Conservation (phyloP, 2,797 vertebrate genomes). For the Microctenopoma stevenorrisi region DNA sequence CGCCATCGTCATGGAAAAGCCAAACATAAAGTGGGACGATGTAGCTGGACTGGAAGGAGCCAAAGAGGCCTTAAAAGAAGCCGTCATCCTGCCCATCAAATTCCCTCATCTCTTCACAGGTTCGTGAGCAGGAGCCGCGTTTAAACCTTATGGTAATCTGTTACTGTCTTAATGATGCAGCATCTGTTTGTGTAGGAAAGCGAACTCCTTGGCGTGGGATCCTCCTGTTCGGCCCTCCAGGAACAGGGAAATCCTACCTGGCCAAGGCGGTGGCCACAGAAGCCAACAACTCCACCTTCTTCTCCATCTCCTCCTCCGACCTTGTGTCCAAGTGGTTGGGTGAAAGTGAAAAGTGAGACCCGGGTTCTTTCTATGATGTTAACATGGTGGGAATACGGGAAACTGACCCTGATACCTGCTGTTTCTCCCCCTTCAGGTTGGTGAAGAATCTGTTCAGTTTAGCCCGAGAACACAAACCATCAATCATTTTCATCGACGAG, state of each 20-base stretch:
- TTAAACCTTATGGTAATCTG: not conserved
- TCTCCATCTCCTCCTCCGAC: conserved; percentile 94
- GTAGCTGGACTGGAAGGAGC: conserved; percentile 95
- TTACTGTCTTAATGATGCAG: not conserved
- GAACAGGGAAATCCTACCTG: conserved; percentile 96
- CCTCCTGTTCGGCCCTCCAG: conserved; percentile 94
- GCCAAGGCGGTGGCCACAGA: conserved; percentile 97
- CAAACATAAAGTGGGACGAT: conserved; percentile 93
- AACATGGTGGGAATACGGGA: not conserved
- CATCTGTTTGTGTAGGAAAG: conserved; percentile 84
- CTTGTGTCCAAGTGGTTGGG: conserved; percentile 97
- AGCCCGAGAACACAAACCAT: conserved; percentile 93
- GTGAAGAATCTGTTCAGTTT: conserved; percentile 94
- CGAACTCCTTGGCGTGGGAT: conserved; percentile 97
- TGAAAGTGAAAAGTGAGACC: conserved; percentile 95
- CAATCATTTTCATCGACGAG: conserved; percentile 97
- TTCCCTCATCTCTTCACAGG: conserved; percentile 97
- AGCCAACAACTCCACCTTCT: conserved; percentile 98
- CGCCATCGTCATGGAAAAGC: conserved; percentile 95
- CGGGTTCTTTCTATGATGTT: not conserved
- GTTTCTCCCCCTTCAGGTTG: conserved; percentile 77
- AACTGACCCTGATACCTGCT: not conserved
- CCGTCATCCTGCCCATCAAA: conserved; percentile 96
- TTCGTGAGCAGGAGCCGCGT: conserved; percentile 39
- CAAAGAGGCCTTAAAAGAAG: conserved; percentile 96